These are phyloP conservation scores for Drosophila leontia DNA, from an alignment of 1,140 invertebrate genomes.

Conservation along the genomic window DNA sequence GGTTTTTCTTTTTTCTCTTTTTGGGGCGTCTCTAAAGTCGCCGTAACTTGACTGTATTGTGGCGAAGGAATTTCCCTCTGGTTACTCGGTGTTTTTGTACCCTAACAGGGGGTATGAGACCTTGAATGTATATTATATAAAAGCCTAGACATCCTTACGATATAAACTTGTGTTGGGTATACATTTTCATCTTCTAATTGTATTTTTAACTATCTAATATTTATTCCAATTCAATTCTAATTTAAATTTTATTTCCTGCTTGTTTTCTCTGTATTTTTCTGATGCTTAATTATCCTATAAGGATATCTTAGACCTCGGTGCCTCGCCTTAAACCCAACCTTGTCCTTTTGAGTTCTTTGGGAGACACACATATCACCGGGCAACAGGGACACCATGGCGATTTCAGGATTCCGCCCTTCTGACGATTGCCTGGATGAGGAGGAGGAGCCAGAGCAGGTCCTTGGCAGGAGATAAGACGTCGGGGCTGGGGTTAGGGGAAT, in stretches of 20 bases:
- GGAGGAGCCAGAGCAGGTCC: background rate
- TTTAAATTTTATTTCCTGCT: background rate
- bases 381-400: conserved; percentile 27
- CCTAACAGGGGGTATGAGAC: background rate
- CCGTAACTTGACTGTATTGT: conserved; percentile 29
- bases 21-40: conserved; percentile 25
- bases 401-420: conserved; percentile 14
- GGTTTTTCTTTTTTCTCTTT: background rate
- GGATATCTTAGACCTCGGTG: background rate
- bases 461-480: background rate
- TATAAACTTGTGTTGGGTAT: no score
- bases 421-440: conserved; percentile 33
- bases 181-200: no score
- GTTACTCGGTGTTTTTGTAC: background rate
- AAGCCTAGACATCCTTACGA: no score
- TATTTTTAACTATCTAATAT: background rate
- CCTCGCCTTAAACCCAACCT: background rate
- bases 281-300: background rate
- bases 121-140: background rate
- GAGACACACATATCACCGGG: conserved; percentile 36
- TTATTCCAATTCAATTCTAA: background rate
- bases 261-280: background rate
- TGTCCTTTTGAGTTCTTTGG: background rate
- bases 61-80: conserved; percentile 28
- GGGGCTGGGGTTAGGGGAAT: background rate